Evolutionary conservation across 2,888 invertebrate genomes (phyloP).

Genomic region (Synanthedon tipuliformis): DNA sequence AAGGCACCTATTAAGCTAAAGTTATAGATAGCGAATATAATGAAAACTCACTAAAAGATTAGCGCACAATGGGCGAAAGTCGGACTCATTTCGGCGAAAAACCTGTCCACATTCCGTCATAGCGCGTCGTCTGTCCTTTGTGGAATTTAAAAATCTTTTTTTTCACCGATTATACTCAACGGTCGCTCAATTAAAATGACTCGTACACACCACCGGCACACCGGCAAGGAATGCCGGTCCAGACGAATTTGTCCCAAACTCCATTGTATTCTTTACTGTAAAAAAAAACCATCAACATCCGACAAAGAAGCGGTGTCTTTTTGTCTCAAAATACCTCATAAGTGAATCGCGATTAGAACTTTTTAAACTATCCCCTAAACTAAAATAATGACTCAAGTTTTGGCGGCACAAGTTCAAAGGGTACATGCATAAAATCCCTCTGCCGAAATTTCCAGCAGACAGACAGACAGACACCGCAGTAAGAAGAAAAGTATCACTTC

Average conservation of each 20-base stretch:
- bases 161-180: constrained; percentile 35
- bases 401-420: constrained; percentile 5
- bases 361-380: constrained; percentile 29
- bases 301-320: constrained; percentile 57
- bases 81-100: constrained; percentile 24
- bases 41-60: not conserved
- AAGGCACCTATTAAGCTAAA: too few relatives aligned
- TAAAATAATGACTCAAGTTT: constrained; percentile 50
- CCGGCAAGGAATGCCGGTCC: constrained; percentile 38
- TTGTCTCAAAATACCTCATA: constrained; percentile 46
- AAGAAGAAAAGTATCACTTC: too few relatives aligned
- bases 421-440: not conserved
- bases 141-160: constrained; percentile 26
- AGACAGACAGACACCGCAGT: too few relatives aligned
- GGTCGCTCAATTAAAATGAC: constrained; percentile 62
- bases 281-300: constrained; percentile 42
- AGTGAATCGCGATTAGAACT: constrained; percentile 54
- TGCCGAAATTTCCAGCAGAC: too few relatives aligned
- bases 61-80: constrained; percentile 14
- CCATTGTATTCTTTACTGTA: constrained; percentile 46
- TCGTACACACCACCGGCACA: constrained; percentile 55
- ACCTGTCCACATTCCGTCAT: constrained; percentile 53
- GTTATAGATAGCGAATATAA: too few relatives aligned
- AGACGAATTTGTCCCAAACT: constrained; percentile 50
- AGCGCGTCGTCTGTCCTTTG: constrained; percentile 33